phyloP scores from a whole-genome alignment of 2,113 vertebrate species.

The Gopherus evgoodei region DNA sequence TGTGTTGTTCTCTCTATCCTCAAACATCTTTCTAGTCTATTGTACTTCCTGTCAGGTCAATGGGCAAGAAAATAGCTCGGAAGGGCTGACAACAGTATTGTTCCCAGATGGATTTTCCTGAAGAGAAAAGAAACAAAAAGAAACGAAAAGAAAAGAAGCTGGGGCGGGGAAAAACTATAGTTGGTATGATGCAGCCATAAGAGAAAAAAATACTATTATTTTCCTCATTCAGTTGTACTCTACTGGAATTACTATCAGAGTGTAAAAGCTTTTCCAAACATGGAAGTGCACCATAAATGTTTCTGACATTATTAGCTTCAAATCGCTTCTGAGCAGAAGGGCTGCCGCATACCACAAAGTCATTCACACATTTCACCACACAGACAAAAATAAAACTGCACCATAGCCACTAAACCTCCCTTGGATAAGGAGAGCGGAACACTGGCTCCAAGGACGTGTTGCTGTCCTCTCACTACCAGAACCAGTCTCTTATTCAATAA shows the following conservation, averaged over 20 bases:
- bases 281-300: background rate
- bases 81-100: background rate
- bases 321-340: background rate
- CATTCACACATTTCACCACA: accelerated
- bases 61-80: constrained; percentile 5
- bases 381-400: background rate
- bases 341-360: background rate
- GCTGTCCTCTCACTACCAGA: background rate
- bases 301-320: background rate
- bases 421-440: background rate
- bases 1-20: no score
- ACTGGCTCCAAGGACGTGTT: background rate
- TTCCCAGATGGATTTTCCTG: constrained; percentile 26
- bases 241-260: background rate
- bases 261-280: background rate
- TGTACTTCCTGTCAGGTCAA: background rate
- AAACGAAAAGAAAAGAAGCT: constrained; percentile 17
- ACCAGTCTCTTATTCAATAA: background rate
- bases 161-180: background rate
- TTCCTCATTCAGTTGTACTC: background rate
- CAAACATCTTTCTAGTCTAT: background rate
- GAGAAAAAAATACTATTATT: background rate
- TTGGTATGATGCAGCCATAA: background rate
- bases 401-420: background rate
- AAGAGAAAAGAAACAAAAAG: background rate